phyloP scores from a whole-genome alignment of 2,888 invertebrate genomes.

The Latrodectus elegans region DNA sequence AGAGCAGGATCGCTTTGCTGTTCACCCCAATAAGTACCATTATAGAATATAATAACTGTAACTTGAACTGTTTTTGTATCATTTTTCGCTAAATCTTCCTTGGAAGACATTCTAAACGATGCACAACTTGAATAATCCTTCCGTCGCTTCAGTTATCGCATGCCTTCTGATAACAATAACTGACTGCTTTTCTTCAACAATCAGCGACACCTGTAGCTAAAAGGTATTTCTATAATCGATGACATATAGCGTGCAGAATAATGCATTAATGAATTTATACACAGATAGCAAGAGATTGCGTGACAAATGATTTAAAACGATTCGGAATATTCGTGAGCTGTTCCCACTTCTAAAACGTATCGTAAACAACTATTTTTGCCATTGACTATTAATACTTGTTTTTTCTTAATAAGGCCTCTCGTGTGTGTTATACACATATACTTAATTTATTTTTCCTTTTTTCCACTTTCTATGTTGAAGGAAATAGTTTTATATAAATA shows the following conservation, averaged over 20 bases:
- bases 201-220: slow-evolving; percentile 49
- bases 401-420: no score
- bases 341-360: no score
- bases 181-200: background rate
- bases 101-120: background rate
- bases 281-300: no score
- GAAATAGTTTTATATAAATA: no score
- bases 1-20: slow-evolving; percentile 27
- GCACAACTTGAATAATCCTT: background rate
- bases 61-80: slow-evolving; percentile 42
- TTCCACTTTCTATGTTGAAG: no score
- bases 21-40: slow-evolving; percentile 16
- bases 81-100: slow-evolving; percentile 1
- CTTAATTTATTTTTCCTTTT: no score
- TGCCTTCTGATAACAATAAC: background rate
- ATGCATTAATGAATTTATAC: no score
- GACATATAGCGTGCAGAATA: background rate
- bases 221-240: slow-evolving; percentile 22
- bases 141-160: background rate
- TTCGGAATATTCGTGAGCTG: no score
- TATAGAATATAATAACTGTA: slow-evolving; percentile 25
- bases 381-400: no score
- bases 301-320: no score
- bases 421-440: no score
- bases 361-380: no score